Evolutionary conservation across 2,888 invertebrate species (phyloP).

Genomic region (Byasa hedistus): DNA sequence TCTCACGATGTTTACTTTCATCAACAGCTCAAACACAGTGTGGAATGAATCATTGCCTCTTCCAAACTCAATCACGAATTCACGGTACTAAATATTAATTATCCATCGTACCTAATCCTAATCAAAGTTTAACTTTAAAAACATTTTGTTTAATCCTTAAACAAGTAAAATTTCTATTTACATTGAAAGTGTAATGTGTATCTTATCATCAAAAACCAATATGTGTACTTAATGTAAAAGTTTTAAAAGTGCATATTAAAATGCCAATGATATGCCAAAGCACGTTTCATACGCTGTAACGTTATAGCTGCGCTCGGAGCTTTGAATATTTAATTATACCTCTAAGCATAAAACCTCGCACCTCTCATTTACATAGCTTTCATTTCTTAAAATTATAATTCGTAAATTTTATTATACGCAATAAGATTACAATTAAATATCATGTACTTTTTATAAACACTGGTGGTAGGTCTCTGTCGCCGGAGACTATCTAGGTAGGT

Average conservation of each 20-base stretch:
- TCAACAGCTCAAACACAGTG: too few relatives aligned
- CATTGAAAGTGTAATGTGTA: background rate
- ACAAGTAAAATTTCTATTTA: background rate
- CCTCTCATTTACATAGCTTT: background rate
- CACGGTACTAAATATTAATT: too few relatives aligned
- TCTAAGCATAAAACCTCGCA: background rate
- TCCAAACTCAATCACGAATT: too few relatives aligned
- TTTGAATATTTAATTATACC: conserved; percentile 9
- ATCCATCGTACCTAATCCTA: too few relatives aligned
- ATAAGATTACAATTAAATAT: too few relatives aligned
- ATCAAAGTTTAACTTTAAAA: too few relatives aligned
- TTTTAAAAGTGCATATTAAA: conserved; percentile 14
- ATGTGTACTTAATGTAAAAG: conserved; percentile 9
- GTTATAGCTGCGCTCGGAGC: conserved; percentile 17
- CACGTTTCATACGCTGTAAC: conserved; percentile 24
- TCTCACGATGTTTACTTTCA: too few relatives aligned
- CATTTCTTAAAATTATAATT: background rate
- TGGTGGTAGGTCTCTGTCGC: too few relatives aligned
- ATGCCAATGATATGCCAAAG: conserved; percentile 8
- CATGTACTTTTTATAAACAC: too few relatives aligned
- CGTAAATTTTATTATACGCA: background rate
- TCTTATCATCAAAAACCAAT: conserved; percentile 15
- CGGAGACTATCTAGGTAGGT: too few relatives aligned
- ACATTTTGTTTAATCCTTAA: background rate
- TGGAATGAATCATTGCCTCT: too few relatives aligned